phyloP scores from a whole-genome alignment of 2,113 vertebrate species.

The Trogon surrucura region DNA sequence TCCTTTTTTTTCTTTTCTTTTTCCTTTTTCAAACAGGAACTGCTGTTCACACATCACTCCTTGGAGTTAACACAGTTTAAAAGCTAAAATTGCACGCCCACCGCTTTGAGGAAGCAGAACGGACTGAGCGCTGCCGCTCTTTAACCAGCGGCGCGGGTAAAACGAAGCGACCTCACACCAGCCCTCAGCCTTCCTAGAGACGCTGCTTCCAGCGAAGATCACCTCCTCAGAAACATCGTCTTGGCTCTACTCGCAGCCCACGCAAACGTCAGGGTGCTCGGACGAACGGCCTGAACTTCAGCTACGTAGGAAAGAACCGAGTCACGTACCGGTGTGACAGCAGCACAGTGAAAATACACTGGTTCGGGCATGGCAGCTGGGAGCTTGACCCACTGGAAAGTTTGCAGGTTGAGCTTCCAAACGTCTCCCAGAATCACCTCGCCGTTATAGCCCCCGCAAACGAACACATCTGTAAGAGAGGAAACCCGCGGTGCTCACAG shows the following conservation, averaged over 20 bases:
- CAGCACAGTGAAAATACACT: slow-evolving; percentile 97
- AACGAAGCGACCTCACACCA: neutral
- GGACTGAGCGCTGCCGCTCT: accelerated
- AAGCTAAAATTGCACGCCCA: accelerated
- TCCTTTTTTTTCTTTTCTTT: neutral
- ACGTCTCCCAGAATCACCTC: slow-evolving; percentile 94
- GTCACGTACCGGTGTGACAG: slow-evolving; percentile 92
- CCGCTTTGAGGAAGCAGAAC: neutral
- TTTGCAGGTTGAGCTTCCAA: slow-evolving; percentile 94
- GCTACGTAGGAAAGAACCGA: neutral
- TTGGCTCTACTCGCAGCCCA: neutral
- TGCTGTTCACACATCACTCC: neutral
- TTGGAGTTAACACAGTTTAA: neutral
- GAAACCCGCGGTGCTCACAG: neutral
- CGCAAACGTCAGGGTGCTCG: accelerated
- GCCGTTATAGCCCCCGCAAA: slow-evolving; percentile 96
- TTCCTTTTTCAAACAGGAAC: neutral
- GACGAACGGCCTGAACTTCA: accelerated
- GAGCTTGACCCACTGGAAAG: slow-evolving; percentile 93
- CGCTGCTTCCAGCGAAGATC: neutral
- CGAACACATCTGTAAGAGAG: slow-evolving; percentile 87
- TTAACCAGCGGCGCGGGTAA: neutral
- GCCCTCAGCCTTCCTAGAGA: neutral
- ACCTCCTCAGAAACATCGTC: neutral
- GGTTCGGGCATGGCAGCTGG: slow-evolving; percentile 95